A percentile compares a stretch with the other conserved stretches of the same genome.
Conservation (phyloP, 1,140 invertebrate genomes). For the Littorina saxatilis region DNA sequence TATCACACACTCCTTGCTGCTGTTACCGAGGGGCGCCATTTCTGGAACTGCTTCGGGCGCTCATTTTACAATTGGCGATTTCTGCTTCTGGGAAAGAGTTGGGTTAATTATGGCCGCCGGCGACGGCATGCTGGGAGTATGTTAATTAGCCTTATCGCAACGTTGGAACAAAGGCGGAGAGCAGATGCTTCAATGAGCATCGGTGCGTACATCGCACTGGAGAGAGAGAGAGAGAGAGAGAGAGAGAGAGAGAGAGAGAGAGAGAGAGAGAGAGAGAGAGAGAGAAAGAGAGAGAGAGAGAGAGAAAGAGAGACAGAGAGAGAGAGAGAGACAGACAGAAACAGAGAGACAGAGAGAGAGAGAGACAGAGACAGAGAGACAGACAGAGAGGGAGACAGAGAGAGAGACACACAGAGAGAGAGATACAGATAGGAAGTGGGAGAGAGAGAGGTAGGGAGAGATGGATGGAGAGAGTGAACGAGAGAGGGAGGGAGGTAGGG, state of each 20-base stretch:
- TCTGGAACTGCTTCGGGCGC: not conserved
- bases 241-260: conserved; percentile 12
- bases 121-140: conserved; percentile 16
- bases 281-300: not conserved
- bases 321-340: no score
- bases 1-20: no score
- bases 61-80: not conserved
- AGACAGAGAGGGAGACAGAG: no score
- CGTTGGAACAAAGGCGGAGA: not conserved
- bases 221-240: not conserved
- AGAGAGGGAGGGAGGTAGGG: not conserved
- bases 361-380: not conserved
- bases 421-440: no score
- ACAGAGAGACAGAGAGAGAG: no score
- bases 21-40: conserved; percentile 1
- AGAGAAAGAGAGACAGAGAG: no score
- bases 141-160: conserved; percentile 11
- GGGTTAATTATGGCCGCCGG: conserved; percentile 7
- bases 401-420: no score
- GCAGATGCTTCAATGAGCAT: not conserved
- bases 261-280: not conserved
- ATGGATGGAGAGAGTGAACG: no score
- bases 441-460: no score
- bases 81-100: not conserved
- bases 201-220: no score